A percentile compares a stretch with the other conserved stretches of the same genome.
Evolutionary conservation across 2,888 invertebrate genomes (phyloP).

Genomic region (Ethmia dodecea): DNA sequence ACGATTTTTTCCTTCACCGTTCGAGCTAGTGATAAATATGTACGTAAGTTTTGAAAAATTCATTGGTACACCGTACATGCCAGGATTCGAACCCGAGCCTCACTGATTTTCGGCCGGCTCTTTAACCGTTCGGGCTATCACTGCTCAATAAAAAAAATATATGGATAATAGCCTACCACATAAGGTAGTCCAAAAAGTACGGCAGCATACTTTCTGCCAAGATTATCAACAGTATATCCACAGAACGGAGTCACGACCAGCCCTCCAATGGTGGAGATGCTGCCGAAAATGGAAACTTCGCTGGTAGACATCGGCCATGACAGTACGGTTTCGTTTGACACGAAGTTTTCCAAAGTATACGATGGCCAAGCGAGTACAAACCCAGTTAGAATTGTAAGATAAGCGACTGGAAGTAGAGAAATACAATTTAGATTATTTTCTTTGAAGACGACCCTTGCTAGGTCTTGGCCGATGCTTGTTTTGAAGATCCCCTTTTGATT

Average conservation of each 20-base stretch:
- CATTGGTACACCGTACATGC: no score
- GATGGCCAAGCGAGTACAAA: constrained; percentile 56
- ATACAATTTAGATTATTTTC: no score
- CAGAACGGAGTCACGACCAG: constrained; percentile 43
- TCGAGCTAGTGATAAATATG: no score
- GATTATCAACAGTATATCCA: constrained; percentile 36
- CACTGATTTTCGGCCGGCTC: no score
- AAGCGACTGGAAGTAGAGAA: constrained; percentile 41
- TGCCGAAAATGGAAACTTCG: constrained; percentile 45
- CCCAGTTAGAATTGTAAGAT: constrained; percentile 40
- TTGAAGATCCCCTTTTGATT: not conserved
- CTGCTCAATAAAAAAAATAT: no score
- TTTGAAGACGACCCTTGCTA: no score
- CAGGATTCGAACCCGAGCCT: no score
- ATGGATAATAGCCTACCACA: constrained; percentile 29
- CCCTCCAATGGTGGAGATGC: constrained; percentile 45
- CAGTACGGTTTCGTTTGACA: constrained; percentile 44
- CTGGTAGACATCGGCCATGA: constrained; percentile 37
- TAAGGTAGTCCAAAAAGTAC: constrained; percentile 50
- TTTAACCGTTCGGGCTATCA: no score
- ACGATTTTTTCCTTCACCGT: no score
- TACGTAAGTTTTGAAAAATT: no score
- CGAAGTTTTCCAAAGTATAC: constrained; percentile 44
- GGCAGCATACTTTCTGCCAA: constrained; percentile 50
- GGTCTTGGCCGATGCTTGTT: no score